A percentile compares a stretch with the other conserved stretches of the same genome.
These are phyloP conservation scores for Erebia palarica DNA, from an alignment of 2,888 invertebrate species.

Conservation along the genomic window DNA sequence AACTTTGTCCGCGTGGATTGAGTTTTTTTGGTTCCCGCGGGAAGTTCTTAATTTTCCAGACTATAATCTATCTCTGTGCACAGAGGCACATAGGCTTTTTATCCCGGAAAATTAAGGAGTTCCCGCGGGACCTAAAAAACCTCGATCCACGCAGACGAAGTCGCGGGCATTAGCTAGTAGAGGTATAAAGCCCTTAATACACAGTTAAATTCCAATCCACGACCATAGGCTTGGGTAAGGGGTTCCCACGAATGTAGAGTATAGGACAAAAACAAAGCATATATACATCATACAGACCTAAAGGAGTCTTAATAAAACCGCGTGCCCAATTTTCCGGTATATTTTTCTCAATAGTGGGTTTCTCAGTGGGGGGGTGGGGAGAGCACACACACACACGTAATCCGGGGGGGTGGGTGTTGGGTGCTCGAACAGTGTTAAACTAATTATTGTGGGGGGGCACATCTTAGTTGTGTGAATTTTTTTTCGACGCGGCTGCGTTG, in stretches of 20 bases:
- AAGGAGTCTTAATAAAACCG: conserved; percentile 32
- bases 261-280: not conserved
- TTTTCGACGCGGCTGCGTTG: conserved; percentile 32
- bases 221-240: too few species aligned
- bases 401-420: conserved; percentile 44
- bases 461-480: conserved; percentile 36
- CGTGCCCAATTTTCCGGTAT: conserved; percentile 41
- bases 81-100: too few species aligned
- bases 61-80: too few species aligned
- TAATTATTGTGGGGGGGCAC: conserved; percentile 48
- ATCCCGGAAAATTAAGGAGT: too few species aligned
- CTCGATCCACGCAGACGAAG: too few species aligned
- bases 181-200: too few species aligned
- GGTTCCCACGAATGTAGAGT: not conserved
- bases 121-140: too few species aligned
- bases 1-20: too few species aligned
- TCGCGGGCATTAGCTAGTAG: too few species aligned
- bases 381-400: conserved; percentile 35
- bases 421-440: conserved; percentile 66
- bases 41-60: too few species aligned
- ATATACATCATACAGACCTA: conserved; percentile 27
- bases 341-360: conserved; percentile 42
- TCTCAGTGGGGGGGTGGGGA: conserved; percentile 18
- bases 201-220: too few species aligned
- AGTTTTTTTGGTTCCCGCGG: too few species aligned